phyloP scores from a whole-genome alignment of 2,888 invertebrate genomes.

The Himalopsyche anomala region DNA sequence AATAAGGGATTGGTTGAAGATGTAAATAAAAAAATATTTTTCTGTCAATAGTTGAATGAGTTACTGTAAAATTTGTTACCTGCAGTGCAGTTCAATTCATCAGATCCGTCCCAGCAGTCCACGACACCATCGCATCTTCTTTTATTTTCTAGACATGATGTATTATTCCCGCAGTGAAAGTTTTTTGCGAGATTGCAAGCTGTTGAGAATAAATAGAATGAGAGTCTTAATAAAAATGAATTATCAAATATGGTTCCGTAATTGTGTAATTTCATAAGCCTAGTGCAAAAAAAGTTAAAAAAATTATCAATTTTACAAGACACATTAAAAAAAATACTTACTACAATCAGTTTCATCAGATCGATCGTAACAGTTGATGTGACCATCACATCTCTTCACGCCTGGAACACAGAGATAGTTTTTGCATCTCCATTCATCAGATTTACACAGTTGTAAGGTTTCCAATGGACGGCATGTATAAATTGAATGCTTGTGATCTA shows the following conservation, averaged over 20 bases:
- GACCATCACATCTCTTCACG: conserved; percentile 83
- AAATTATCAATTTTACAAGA: conserved; percentile 44
- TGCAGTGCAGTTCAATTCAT: conserved; percentile 84
- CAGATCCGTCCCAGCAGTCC: conserved; percentile 87
- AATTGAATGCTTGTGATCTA: conserved; percentile 76
- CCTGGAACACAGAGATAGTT: conserved; percentile 82
- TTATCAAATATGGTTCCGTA: no score
- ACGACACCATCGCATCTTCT: conserved; percentile 84
- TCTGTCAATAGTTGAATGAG: no score
- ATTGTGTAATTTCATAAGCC: no score
- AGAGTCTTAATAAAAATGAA: neutral
- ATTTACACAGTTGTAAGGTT: conserved; percentile 78
- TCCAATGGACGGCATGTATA: conserved; percentile 78
- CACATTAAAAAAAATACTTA: conserved; percentile 70
- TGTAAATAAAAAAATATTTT: no score
- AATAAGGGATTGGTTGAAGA: no score
- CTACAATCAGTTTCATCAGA: conserved; percentile 86
- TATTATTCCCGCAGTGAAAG: conserved; percentile 85
- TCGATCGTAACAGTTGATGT: conserved; percentile 84
- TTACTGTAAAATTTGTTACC: conserved; percentile 71
- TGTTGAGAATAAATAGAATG: conserved; percentile 69
- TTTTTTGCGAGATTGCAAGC: conserved; percentile 82
- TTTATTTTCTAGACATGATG: conserved; percentile 83
- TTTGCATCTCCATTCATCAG: conserved; percentile 84
- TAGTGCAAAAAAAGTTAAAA: neutral